Base-by-base conservation (phyloP, 1,140 invertebrate species). In the Bombus huntii region DNA sequence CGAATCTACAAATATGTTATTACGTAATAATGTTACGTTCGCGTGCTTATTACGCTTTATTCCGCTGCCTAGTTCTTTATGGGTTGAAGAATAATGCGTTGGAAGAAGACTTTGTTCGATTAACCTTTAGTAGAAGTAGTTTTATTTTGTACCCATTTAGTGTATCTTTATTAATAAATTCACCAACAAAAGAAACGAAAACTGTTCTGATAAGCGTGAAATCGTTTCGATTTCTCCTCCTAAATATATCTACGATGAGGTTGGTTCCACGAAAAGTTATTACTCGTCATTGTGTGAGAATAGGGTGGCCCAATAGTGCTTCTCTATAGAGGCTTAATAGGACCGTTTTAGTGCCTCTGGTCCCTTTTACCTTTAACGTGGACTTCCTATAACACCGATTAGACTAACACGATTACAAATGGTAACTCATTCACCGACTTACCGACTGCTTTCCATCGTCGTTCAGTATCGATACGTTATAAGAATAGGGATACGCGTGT, bases 361-460 rank as follows among this genome's bases (percentile, higher is more conserved):
- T 88, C 87, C 90, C 90, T 92, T 92, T 90, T 87, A 89, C 85
- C 88, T 92, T 72, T 81, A 78, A 90, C 72, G 34, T 65, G 66
- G 86, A 88, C 89, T 90, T 90, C 85, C 90, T 89, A 86, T 85
- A 89, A 78, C 87, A 91, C 80, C 92, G 92, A 93, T 93, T 93
- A 93, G 92, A 88, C 92, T 92, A 93, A 94, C 91, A 88, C 92
- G 91, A 93, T 93, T 93, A 93, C 89, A 91, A 92, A 77, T 91
- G 91, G 88, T 92, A 92, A 93, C 89, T 93, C 92, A 93, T 87
- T 91, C 90, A 76, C 71, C 70, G 86, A 81, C 88, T 91, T 76
- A 86, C 85, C 77, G 66, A 85, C 80, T 81, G 68, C 57, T 73
- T 88, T 78, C 78, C 77, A 89, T 81, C 78, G 77, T 34, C 71